phyloP scores from a whole-genome alignment of 1,140 invertebrate genomes.

The Bombus superbus region DNA sequence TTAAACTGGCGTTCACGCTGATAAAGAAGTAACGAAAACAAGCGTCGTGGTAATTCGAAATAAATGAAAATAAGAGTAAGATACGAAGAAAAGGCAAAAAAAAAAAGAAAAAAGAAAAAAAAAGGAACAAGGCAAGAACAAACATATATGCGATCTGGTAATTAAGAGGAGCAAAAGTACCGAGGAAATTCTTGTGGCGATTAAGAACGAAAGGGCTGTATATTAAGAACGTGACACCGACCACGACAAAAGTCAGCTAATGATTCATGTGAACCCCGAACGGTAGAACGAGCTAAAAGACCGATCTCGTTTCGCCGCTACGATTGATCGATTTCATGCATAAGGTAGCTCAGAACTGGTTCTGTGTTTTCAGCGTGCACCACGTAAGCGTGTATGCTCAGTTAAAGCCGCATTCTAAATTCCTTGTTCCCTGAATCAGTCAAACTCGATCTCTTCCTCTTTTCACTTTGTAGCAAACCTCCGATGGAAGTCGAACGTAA shows the following conservation, averaged over 20 bases:
- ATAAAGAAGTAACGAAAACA: not conserved
- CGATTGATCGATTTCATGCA: constrained; percentile 52
- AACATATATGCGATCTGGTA: not conserved
- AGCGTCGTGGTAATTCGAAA: not conserved
- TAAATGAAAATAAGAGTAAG: not conserved
- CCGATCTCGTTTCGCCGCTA: constrained; percentile 45
- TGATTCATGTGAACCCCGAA: constrained; percentile 32
- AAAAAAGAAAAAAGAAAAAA: not conserved
- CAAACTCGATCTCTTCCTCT: constrained; percentile 30
- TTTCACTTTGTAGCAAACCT: not conserved
- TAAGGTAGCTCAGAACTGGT: constrained; percentile 46
- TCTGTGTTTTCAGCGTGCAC: constrained; percentile 18
- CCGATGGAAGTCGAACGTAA: not conserved
- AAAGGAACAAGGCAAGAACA: not conserved
- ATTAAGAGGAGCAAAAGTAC: constrained; percentile 7
- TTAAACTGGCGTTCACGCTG: not conserved
- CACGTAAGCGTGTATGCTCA: not conserved
- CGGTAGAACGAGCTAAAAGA: constrained; percentile 30
- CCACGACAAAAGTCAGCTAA: constrained; percentile 44
- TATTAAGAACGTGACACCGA: constrained; percentile 39
- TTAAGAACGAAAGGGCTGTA: constrained; percentile 24
- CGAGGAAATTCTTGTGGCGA: constrained; percentile 20
- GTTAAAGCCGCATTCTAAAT: constrained; percentile 13
- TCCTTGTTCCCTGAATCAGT: constrained; percentile 26
- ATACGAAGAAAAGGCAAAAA: not conserved